Percentiles rank a stretch among this genome's conserved stretches.
Conservation (phyloP, 2,797 vertebrate species). For the Pseudochirops corinnae region DNA sequence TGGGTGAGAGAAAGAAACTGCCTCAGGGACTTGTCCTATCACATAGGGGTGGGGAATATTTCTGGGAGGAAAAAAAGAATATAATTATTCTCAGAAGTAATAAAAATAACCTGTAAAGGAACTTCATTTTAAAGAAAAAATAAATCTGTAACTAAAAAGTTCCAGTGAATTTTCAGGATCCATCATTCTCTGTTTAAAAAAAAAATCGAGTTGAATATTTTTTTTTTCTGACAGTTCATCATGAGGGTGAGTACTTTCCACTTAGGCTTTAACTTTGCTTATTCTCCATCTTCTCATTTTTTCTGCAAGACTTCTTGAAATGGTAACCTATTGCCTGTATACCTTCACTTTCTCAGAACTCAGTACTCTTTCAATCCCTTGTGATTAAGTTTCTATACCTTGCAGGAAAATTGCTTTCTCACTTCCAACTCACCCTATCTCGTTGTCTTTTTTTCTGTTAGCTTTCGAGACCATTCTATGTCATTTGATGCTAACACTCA, state of each 20-base stretch:
- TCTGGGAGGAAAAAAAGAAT: not conserved
- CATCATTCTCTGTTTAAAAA: conserved; percentile 44
- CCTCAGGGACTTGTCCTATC: not conserved
- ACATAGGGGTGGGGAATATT: not conserved
- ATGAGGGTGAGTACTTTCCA: conserved; percentile 15
- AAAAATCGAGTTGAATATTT: not conserved
- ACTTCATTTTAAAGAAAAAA: conserved; percentile 44
- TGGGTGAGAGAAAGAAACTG: not conserved
- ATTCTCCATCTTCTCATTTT: conserved; percentile 27
- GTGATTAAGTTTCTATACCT: not conserved
- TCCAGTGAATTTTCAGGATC: conserved; percentile 17
- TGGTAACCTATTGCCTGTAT: not conserved
- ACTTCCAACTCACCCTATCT: rapidly evolving
- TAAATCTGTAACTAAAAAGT: not conserved
- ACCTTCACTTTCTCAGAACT: not conserved
- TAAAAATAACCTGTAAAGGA: not conserved
- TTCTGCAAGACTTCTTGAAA: not conserved
- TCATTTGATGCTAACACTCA: not conserved
- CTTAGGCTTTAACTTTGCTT: not conserved
- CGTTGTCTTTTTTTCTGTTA: not conserved
- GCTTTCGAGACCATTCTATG: not conserved
- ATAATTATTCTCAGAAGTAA: not conserved
- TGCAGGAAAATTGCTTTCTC: not conserved
- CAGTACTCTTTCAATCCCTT: not conserved
- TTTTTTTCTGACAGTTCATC: not conserved